Base-by-base conservation (phyloP, 2,113 vertebrate genomes). In the Hylia prasina region DNA sequence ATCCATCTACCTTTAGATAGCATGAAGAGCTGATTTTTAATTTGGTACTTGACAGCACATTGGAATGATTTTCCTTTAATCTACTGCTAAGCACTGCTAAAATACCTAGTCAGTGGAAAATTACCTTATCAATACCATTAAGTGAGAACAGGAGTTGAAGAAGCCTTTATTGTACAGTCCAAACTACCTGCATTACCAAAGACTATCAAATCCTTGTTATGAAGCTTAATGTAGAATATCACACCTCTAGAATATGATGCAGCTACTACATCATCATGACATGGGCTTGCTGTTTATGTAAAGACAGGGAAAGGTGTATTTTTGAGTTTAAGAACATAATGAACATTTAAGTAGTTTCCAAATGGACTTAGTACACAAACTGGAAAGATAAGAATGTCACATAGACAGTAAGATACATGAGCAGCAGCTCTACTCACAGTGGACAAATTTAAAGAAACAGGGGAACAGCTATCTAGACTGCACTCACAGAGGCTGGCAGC, bases 21-120 rank as follows among this genome's bases (percentile, higher is more conserved):
- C 7, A 28, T 4, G 37, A 95, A 92, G 35, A 88, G 57, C 77
- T 79, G 89, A 12, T 65, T 95, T 97, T 94, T 91, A 71, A 92
- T 95, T 94, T 93, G 87, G 68, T 87, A 93, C 87, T 94, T 97
- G 84, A 70, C 90, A 94, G 89, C 84, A 82, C 91, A 68, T n/a
- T 17, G 37, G 64, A 94, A 90, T 94, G 70, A 94, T 94, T 97
- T 92, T 79, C 54, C 81, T 94, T 92, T 91, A 82, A 94, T 89
- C 70, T 95, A 56, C 58, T 57, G 58, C 89, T 95, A 94, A 92
- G 81, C 64, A 58, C 47, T 66, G 71, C 75, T 94, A 89, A 90
- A 95, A 87, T 94, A 72, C 84, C 57, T 90, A 60, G 72, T 88
- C 92, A 90, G 64, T 96, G 94, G 96, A 97, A 97, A 97, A 94